phyloP scores from a whole-genome alignment of 2,888 invertebrate genomes.

The Caradrina clavipalpis region DNA sequence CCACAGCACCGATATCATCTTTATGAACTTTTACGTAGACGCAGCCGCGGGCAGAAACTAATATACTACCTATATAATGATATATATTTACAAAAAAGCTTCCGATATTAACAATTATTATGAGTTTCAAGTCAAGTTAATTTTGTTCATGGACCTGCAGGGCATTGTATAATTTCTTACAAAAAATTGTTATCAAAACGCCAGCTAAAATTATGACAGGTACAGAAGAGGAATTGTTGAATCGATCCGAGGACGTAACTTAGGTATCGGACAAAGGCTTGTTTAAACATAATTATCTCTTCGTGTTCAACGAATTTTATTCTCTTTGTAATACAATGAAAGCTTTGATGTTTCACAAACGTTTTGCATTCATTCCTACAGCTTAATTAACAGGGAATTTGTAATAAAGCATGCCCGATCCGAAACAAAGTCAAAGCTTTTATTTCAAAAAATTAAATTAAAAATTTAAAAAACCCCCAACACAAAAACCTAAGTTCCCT shows the following conservation, averaged over 20 bases:
- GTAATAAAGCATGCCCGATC: not conserved
- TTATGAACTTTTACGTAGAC: no score
- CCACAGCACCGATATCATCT: no score
- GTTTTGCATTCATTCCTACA: not conserved
- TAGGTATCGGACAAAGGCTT: conserved; percentile 1
- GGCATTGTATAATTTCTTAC: not conserved
- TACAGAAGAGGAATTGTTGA: not conserved
- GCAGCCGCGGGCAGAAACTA: no score
- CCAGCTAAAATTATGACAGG: not conserved
- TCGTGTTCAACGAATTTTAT: conserved; percentile 1
- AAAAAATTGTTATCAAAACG: not conserved
- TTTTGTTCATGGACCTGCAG: conserved; percentile 13
- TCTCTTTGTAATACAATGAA: not conserved
- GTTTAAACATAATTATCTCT: not conserved
- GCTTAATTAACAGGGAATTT: conserved; percentile 5
- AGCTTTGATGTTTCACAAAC: conserved; percentile 5
- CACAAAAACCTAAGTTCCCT: no score
- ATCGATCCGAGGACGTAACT: conserved; percentile 15
- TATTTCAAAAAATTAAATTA: no score
- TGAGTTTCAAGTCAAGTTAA: conserved; percentile 23
- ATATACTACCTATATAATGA: not conserved
- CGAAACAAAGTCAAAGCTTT: not conserved
- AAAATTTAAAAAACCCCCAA: no score
- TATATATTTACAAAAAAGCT: not conserved
- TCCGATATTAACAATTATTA: not conserved